phyloP scores from a whole-genome alignment of 2,888 invertebrate genomes.

The Eutolmus rufibarbis region DNA sequence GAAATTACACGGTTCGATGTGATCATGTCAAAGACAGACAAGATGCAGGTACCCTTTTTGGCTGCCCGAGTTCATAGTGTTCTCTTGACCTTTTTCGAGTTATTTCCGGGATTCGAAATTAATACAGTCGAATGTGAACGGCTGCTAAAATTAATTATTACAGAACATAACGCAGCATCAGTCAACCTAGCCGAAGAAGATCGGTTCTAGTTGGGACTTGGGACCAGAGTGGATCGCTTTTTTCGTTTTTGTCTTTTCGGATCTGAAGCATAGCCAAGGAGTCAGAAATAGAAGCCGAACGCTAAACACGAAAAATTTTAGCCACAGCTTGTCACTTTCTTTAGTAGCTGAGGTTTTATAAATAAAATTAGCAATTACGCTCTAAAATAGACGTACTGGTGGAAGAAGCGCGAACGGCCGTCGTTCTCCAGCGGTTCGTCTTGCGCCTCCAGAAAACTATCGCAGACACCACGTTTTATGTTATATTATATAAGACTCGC shows the following conservation, averaged over 20 bases:
- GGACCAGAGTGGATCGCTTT: not conserved
- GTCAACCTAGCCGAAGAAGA: conserved; percentile 31
- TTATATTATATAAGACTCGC: not conserved
- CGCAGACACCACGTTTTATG: not conserved
- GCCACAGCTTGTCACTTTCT: conserved; percentile 40
- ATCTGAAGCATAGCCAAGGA: conserved; percentile 11
- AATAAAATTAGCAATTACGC: conserved; percentile 37
- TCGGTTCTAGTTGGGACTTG: not conserved
- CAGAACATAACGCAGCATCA: conserved; percentile 35
- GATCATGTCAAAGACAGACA: not conserved
- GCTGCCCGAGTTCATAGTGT: not conserved
- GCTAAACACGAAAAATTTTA: conserved; percentile 33
- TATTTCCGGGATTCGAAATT: conserved; percentile 34
- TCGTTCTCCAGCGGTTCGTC: not conserved
- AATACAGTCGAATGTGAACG: not conserved
- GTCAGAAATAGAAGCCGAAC: conserved; percentile 39
- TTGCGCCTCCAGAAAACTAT: not conserved
- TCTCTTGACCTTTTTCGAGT: conserved; percentile 41
- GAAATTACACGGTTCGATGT: not conserved
- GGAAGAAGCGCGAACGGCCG: no score
- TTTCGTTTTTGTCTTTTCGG: conserved; percentile 4
- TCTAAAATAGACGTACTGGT: not conserved
- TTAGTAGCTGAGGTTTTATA: conserved; percentile 36
- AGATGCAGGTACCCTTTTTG: not conserved
- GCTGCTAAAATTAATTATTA: conserved; percentile 44